Conservation (phyloP, 2,113 vertebrate genomes). For the Entelurus aequoreus region DNA sequence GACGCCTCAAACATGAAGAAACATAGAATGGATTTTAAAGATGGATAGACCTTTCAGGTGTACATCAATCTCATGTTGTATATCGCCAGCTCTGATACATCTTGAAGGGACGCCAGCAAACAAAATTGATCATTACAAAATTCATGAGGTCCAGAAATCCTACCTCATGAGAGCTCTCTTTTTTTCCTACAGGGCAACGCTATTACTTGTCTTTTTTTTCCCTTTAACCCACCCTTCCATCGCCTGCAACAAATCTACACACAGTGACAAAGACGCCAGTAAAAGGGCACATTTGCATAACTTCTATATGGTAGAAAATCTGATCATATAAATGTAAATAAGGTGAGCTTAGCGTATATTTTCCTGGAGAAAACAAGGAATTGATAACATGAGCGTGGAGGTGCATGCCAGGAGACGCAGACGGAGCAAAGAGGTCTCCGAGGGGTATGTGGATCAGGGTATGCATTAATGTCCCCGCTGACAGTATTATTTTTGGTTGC, state of each 20-base stretch:
- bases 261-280: conserved; percentile 47
- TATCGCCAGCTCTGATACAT: conserved; percentile 43
- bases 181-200: conserved; percentile 65
- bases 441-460: conserved; percentile 40
- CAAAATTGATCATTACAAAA: conserved; percentile 71
- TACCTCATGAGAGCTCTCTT: conserved; percentile 40
- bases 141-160: conserved; percentile 67
- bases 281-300: conserved; percentile 77
- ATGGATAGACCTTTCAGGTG: conserved; percentile 31
- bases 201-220: conserved; percentile 46
- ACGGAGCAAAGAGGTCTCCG: conserved; percentile 43
- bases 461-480: conserved; percentile 43
- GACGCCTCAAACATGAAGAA: conserved; percentile 31
- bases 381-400: conserved; percentile 56
- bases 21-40: conserved; percentile 1
- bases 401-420: conserved; percentile 24
- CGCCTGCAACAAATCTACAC: conserved; percentile 49
- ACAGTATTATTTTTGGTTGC: conserved; percentile 26
- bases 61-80: conserved; percentile 52
- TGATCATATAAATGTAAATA: conserved; percentile 82
- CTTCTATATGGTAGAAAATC: conserved; percentile 69
- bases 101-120: conserved; percentile 46
- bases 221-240: conserved; percentile 2
- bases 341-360: conserved; percentile 72
- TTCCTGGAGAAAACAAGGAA: conserved; percentile 64